Conservation (phyloP, 2,888 invertebrate genomes). For the Nineta flava region DNA sequence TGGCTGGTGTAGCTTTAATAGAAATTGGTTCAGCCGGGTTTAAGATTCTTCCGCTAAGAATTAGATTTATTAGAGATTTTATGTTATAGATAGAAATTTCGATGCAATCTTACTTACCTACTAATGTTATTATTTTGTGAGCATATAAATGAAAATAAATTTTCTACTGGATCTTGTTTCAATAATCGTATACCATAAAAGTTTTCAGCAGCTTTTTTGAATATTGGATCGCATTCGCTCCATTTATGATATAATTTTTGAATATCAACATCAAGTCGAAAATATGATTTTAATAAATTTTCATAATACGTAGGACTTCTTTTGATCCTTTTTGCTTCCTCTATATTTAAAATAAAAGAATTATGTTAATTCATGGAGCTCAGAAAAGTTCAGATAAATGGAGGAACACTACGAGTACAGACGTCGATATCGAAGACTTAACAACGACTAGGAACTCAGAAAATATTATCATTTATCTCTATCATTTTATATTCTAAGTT, state of each 20-base stretch:
- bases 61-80: background rate
- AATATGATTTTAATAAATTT: constrained; percentile 47
- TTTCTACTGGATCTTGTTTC: constrained; percentile 81
- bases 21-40: background rate
- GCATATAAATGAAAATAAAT: constrained; percentile 90
- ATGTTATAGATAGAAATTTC: constrained; percentile 2
- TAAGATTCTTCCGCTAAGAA: no score
- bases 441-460: no score
- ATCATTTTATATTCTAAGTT: no score
- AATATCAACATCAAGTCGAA: constrained; percentile 59
- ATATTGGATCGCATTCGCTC: constrained; percentile 57
- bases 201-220: constrained; percentile 46
- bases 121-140: constrained; percentile 94
- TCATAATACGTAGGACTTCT: constrained; percentile 24
- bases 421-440: no score
- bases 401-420: background rate
- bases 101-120: constrained; percentile 38
- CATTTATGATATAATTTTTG: constrained; percentile 56
- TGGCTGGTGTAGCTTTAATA: background rate
- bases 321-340: constrained; percentile 8
- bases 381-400: background rate
- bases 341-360: background rate
- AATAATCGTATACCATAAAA: constrained; percentile 82
- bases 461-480: no score
- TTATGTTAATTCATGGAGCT: background rate